These are phyloP conservation scores for Aegithalos caudatus DNA, from an alignment of 2,113 vertebrate species.

Conservation along the genomic window DNA sequence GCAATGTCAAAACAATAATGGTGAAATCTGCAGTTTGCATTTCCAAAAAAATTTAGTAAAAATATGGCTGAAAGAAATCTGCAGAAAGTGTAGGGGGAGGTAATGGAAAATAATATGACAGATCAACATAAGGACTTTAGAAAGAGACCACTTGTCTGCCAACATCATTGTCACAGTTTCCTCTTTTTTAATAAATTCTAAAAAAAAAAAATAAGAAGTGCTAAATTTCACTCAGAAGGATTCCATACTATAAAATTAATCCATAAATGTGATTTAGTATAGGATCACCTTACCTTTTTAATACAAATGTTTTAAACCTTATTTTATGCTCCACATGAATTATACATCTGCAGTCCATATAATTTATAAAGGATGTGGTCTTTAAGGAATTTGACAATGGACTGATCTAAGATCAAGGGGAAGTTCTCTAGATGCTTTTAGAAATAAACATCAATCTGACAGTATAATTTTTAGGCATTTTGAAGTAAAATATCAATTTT, in stretches of 20 bases:
- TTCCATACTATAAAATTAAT: not conserved
- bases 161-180: not conserved
- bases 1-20: not conserved
- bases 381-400: slow-evolving; percentile 49
- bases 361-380: slow-evolving; percentile 24
- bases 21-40: slow-evolving; percentile 4
- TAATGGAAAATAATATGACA: slow-evolving; percentile 46
- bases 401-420: slow-evolving; percentile 19
- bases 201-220: not conserved
- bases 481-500: slow-evolving; percentile 46
- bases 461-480: slow-evolving; percentile 15
- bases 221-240: not conserved
- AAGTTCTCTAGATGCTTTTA: not conserved
- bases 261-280: slow-evolving; percentile 32
- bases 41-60: slow-evolving; percentile 50
- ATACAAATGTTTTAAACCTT: slow-evolving; percentile 23
- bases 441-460: slow-evolving; percentile 38
- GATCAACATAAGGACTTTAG: slow-evolving; percentile 3
- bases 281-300: slow-evolving; percentile 1
- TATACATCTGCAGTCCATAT: slow-evolving; percentile 34
- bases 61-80: slow-evolving; percentile 24
- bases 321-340: slow-evolving; percentile 30
- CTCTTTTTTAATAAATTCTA: not conserved
- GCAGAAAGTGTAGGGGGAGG: not conserved
- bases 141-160: not conserved